These are phyloP conservation scores for Mythimna albipuncta DNA, from an alignment of 2,888 invertebrate genomes.

Conservation along the genomic window DNA sequence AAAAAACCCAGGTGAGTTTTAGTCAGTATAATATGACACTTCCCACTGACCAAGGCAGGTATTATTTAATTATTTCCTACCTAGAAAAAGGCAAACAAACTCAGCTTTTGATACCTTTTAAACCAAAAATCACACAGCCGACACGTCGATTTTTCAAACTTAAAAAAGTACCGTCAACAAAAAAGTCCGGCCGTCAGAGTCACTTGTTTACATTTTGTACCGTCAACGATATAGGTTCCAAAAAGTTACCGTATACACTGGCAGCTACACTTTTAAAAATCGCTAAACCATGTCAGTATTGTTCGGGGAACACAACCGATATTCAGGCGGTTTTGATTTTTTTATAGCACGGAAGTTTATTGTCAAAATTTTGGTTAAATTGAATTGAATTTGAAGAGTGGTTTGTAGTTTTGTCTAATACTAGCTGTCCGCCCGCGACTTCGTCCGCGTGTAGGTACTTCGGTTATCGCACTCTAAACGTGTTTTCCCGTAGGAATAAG, in stretches of 20 bases:
- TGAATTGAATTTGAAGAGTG: not conserved
- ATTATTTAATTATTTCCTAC: too few relatives aligned
- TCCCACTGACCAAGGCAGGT: too few relatives aligned
- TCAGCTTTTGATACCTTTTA: not conserved
- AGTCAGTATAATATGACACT: too few relatives aligned
- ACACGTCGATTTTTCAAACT: not conserved
- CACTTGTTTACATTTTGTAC: constrained; percentile 42
- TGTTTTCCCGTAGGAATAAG: too few relatives aligned
- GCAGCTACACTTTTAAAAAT: constrained; percentile 34
- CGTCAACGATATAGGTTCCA: constrained; percentile 28
- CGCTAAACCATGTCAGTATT: constrained; percentile 22
- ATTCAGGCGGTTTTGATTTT: constrained; percentile 18
- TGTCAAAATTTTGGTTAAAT: not conserved
- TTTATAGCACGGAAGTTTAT: not conserved
- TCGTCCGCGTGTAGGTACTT: too few relatives aligned
- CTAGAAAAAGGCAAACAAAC: too few relatives aligned
- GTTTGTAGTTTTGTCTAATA: not conserved
- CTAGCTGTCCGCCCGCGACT: too few relatives aligned
- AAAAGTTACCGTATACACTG: constrained; percentile 19
- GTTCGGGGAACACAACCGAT: not conserved
- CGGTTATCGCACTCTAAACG: too few relatives aligned
- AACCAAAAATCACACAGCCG: not conserved
- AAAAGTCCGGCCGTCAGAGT: constrained; percentile 17
- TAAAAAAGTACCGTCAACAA: not conserved
- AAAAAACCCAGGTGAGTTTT: too few relatives aligned